Conservation (phyloP, 2,888 invertebrate species). For the Torymus aiolomorphi region DNA sequence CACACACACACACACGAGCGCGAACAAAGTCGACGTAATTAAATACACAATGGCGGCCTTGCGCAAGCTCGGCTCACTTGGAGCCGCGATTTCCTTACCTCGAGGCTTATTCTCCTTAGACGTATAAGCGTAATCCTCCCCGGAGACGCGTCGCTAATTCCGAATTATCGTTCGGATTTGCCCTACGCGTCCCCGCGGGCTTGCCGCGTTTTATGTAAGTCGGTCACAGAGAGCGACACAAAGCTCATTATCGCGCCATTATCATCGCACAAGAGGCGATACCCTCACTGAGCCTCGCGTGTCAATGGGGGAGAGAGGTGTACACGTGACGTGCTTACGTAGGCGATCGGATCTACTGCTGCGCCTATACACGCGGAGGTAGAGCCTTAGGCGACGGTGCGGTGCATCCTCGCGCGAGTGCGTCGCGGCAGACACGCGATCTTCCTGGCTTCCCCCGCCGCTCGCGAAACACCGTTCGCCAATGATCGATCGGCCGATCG, state of each 20-base stretch:
- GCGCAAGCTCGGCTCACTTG: no score
- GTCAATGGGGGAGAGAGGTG: not conserved
- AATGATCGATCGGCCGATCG: constrained; percentile 38
- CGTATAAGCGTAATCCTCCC: not conserved
- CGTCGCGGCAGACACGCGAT: constrained; percentile 19
- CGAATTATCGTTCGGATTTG: constrained; percentile 6
- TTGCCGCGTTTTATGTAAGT: constrained; percentile 5
- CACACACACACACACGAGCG: no score
- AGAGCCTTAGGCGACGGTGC: not conserved
- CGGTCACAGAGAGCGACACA: constrained; percentile 17
- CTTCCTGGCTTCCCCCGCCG: constrained; percentile 10
- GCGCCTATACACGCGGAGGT: not conserved
- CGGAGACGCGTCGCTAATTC: not conserved
- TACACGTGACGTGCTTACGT: not conserved
- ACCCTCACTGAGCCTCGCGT: not conserved
- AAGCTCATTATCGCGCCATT: constrained; percentile 39
- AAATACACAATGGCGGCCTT: constrained; percentile 14
- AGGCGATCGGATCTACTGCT: not conserved
- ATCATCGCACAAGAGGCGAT: constrained; percentile 12
- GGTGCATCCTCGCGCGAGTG: not conserved
- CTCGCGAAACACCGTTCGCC: constrained; percentile 5
- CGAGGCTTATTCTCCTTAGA: no score
- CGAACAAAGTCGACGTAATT: constrained; percentile 7
- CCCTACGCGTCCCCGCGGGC: not conserved
- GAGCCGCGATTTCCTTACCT: no score